A percentile compares a stretch with the other conserved stretches of the same genome.
phyloP scores from a whole-genome alignment of 2,797 vertebrate genomes.

The Manis pentadactyla region DNA sequence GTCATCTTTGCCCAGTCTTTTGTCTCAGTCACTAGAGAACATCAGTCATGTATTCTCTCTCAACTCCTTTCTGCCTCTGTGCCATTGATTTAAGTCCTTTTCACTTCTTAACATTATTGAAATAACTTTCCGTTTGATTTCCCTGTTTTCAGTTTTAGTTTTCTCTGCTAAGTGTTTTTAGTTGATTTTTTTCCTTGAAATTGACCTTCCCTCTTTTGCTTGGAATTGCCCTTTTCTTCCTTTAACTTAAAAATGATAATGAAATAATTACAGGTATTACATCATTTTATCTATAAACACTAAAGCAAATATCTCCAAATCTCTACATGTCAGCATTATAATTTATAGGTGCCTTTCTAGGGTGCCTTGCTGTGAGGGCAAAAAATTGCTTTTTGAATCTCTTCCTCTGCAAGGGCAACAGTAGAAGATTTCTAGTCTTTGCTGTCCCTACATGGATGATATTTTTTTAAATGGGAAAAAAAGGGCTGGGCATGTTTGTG shows the following conservation, averaged over 20 bases:
- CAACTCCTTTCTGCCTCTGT: neutral
- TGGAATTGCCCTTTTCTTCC: neutral
- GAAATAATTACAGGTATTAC: neutral
- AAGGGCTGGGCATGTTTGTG: neutral
- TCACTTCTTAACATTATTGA: neutral
- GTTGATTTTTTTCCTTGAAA: neutral
- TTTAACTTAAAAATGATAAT: conserved; percentile 26
- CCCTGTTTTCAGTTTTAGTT: neutral
- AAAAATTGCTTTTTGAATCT: neutral
- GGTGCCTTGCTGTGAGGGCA: neutral
- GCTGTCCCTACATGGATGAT: neutral
- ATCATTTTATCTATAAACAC: neutral
- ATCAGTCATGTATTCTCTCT: neutral
- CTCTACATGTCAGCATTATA: neutral
- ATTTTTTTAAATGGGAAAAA: neutral
- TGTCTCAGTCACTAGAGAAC: neutral
- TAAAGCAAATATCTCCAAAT: neutral
- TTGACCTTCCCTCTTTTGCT: neutral
- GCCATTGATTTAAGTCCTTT: neutral
- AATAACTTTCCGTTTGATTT: neutral
- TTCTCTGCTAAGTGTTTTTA: neutral
- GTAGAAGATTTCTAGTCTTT: neutral
- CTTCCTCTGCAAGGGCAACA: neutral
- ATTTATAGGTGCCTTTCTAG: neutral
- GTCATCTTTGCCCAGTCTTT: neutral